Evolutionary conservation across 2,888 invertebrate species (phyloP), one percentile per base, ranked within the genome.

Genomic region (Seladonia tumulorum): DNA sequence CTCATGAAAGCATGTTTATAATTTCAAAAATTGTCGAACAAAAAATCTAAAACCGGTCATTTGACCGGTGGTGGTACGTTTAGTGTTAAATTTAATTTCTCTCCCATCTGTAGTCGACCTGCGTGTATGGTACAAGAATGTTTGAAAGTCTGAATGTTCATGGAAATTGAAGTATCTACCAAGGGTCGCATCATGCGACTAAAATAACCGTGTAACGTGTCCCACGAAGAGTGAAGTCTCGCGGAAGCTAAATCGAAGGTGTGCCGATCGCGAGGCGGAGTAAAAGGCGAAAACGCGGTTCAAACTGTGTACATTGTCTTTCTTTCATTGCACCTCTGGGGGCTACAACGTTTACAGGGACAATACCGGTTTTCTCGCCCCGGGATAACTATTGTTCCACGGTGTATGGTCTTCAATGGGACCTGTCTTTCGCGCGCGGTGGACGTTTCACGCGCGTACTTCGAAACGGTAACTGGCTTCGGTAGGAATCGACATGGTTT

Each of bases 331-430:
- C 60, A 68, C 68, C 86, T 86, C 72, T 68, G 42, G 78, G 85
- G 79, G 68, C 79, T 81, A 70, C 81, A 73, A 73, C 86, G 81
- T 86, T 86, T 86, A 86, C 86, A 72, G 68, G 76, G 60, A 86
- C 86, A 86, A 85, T 86, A 71, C 73, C 60, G 47, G 72, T 60
- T 86, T 86, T 81, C 86, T 85, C 81, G 79, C 73, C 53, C 68
- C 72, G 70, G 68, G 72, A 70, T 79, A 57, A 68, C 76, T 70
- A 81, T 85, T 86, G 86, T 86, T 81, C 81, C 76, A 39, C 60
- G 29, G 66, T 39, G 42, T 63, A 5, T n/a, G 76, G 68, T 73
- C 78, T 45, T 81, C 68, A 75, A 81, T 70, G 75, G 74, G 60
- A 47, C 45, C 60, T 72, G 73, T 83, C 79, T 79, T 70, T 16